Evolutionary conservation across 92 coral and sea anemone species (phyloP).

Genomic region (Siderastrea radians): DNA sequence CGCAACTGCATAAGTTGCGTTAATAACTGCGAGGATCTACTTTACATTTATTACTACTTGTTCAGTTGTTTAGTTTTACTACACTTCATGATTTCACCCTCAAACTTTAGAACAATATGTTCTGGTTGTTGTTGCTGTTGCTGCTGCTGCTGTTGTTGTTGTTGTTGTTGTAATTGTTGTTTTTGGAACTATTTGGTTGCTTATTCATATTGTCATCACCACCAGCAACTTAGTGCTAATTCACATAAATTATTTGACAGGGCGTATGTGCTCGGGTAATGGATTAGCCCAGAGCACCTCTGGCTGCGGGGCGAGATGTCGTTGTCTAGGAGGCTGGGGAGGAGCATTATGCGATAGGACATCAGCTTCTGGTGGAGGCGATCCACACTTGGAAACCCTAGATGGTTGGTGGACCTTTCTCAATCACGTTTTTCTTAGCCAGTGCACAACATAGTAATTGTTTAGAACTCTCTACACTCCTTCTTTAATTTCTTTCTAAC

Average conservation of each 20-base stretch:
- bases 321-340: constrained; percentile 57
- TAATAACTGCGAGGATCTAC: no score
- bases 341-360: constrained; percentile 57
- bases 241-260: not conserved
- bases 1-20: no score
- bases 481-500: no score
- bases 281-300: not conserved
- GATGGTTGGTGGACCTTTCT: constrained; percentile 46
- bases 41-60: no score
- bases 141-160: no score
- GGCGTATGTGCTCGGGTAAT: constrained; percentile 11
- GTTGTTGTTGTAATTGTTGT: no score
- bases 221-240: not conserved
- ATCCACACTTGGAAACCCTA: constrained; percentile 68
- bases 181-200: no score
- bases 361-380: constrained; percentile 44
- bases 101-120: no score
- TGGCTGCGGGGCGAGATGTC: constrained; percentile 47
- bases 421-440: not conserved
- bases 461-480: not conserved
- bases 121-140: no score
- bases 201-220: not conserved
- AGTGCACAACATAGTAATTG: not conserved
- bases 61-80: no score
- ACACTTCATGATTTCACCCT: no score